Percentiles rank a stretch among this genome's conserved stretches.
phyloP scores from a whole-genome alignment of 2,888 invertebrate genomes.

The Tipula unca region DNA sequence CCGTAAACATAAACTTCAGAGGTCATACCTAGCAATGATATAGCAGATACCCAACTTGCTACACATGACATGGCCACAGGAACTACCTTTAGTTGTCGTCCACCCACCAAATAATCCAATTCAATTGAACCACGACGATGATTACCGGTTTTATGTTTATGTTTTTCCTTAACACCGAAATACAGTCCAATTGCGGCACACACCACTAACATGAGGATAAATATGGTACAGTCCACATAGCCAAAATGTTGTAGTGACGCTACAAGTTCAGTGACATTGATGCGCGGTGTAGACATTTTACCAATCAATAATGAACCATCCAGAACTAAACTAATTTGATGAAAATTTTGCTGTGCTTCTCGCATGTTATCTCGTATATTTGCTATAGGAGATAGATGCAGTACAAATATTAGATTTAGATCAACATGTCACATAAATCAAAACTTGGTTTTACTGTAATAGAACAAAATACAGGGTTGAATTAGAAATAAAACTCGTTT shows the following conservation, averaged over 20 bases:
- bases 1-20: not conserved
- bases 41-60: not conserved
- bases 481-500: not conserved
- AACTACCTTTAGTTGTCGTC: not conserved
- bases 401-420: too few species aligned
- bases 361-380: too few species aligned
- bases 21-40: not conserved
- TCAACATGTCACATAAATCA: too few species aligned
- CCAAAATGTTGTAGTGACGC: not conserved
- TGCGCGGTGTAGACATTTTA: not conserved
- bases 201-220: not conserved
- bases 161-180: not conserved
- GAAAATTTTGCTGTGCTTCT: too few species aligned
- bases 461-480: not conserved
- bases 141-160: not conserved
- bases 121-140: not conserved
- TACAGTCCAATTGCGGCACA: not conserved
- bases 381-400: too few species aligned
- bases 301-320: not conserved
- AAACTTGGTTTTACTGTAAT: too few species aligned
- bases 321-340: not conserved
- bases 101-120: not conserved
- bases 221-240: not conserved
- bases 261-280: not conserved
- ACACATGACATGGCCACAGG: conserved; percentile 2